A percentile compares a stretch with the other conserved stretches of the same genome.
Conservation (phyloP, 2,888 invertebrate species). For the Chelonus formosanus region DNA sequence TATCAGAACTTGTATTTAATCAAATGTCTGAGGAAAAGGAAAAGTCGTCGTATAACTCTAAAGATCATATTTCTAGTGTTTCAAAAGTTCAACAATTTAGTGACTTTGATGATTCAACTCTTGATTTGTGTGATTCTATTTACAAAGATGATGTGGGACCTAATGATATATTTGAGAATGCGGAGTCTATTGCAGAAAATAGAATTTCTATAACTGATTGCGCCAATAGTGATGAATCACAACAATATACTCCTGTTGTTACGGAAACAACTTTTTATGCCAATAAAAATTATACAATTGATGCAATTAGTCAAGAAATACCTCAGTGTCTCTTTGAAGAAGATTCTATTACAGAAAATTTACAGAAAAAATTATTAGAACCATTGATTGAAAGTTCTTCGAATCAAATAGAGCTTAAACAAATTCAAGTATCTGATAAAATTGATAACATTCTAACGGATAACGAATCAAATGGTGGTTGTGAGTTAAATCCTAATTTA, state of each 20-base stretch:
- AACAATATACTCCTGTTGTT: slow-evolving; percentile 32
- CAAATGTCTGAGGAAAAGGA: not conserved
- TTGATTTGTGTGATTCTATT: slow-evolving; percentile 20
- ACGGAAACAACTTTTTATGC: slow-evolving; percentile 39
- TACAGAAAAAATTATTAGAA: slow-evolving; percentile 15
- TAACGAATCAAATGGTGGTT: too few species aligned
- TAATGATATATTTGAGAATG: slow-evolving; percentile 28
- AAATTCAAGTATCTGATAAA: too few species aligned
- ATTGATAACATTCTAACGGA: too few species aligned
- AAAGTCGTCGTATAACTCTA: not conserved
- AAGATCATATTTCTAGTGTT: slow-evolving; percentile 1
- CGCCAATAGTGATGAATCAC: slow-evolving; percentile 28
- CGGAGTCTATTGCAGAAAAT: slow-evolving; percentile 7
- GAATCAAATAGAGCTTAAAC: not conserved
- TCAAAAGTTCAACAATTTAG: slow-evolving; percentile 12
- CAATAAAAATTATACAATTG: slow-evolving; percentile 41
- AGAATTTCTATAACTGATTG: slow-evolving; percentile 20
- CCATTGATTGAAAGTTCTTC: not conserved
- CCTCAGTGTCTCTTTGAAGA: slow-evolving; percentile 44
- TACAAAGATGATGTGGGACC: slow-evolving; percentile 15
- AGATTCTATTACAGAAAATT: slow-evolving; percentile 37
- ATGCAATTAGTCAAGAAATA: slow-evolving; percentile 42
- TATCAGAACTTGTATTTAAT: too few species aligned
- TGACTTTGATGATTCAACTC: slow-evolving; percentile 17
- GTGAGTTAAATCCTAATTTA: too few species aligned